Evolutionary conservation across 2,888 invertebrate species (phyloP).

Genomic region (Diogma glabrata): DNA sequence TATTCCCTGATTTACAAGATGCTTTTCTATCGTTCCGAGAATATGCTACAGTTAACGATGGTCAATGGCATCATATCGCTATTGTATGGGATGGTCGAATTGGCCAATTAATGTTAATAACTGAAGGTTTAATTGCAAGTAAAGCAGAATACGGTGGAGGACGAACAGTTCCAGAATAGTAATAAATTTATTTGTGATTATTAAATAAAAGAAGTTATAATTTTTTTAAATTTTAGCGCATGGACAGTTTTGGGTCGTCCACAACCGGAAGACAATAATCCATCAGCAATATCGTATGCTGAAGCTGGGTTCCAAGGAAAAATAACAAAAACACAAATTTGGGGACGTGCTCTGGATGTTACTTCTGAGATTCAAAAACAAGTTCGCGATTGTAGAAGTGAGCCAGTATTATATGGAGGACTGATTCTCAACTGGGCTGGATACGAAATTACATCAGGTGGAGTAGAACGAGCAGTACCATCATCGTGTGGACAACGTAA

Average conservation of each 20-base stretch:
- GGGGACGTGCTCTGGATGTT: constrained; percentile 83
- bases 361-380: constrained; percentile 89
- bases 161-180: constrained; percentile 70
- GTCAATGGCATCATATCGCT: constrained; percentile 93
- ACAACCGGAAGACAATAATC: constrained; percentile 51
- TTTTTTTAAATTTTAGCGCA: constrained; percentile 42
- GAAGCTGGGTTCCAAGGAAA: constrained; percentile 93
- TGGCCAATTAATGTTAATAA: constrained; percentile 78
- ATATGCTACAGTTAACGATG: constrained; percentile 88
- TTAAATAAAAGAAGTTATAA: constrained; percentile 9
- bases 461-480: constrained; percentile 82
- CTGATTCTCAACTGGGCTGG: constrained; percentile 87
- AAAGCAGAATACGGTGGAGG: constrained; percentile 85
- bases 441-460: constrained; percentile 78
- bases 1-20: constrained; percentile 80
- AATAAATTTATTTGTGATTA: constrained; percentile 30
- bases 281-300: constrained; percentile 52
- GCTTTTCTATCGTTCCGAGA: constrained; percentile 83
- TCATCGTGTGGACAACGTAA: constrained; percentile 83
- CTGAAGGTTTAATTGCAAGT: constrained; percentile 92
- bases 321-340: constrained; percentile 86
- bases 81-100: constrained; percentile 90
- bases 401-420: constrained; percentile 78
- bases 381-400: constrained; percentile 83
- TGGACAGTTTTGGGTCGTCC: constrained; percentile 91